Percentiles rank a stretch among this genome's conserved stretches.
phyloP scores from a whole-genome alignment of 2,888 invertebrate species.

The Drosophila mercatorum region DNA sequence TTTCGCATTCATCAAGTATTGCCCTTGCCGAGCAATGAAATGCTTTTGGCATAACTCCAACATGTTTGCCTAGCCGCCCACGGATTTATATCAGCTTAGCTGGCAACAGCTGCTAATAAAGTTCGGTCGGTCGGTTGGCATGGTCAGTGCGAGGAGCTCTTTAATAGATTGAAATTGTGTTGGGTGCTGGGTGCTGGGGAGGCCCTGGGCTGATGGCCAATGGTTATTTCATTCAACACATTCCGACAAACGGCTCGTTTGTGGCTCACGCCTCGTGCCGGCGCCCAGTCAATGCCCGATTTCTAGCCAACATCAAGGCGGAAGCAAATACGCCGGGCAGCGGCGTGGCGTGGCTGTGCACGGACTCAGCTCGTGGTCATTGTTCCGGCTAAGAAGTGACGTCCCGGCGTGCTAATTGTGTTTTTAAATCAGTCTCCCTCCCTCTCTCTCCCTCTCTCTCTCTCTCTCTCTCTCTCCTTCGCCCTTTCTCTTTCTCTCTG shows the following conservation, averaged over 20 bases:
- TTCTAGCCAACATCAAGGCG: slow-evolving; percentile 12
- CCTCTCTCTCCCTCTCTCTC: neutral
- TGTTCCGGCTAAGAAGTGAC: slow-evolving; percentile 61
- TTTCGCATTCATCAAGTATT: slow-evolving; percentile 30
- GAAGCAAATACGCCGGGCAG: slow-evolving; percentile 9
- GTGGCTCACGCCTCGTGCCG: slow-evolving; percentile 36
- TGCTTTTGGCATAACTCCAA: slow-evolving; percentile 49
- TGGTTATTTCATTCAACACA: slow-evolving; percentile 26
- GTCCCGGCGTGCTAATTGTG: slow-evolving; percentile 25
- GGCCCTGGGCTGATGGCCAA: slow-evolving; percentile 15
- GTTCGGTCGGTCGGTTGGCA: slow-evolving; percentile 52
- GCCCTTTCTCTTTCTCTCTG: neutral
- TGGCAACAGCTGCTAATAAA: slow-evolving; percentile 69
- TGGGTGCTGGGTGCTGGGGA: neutral
- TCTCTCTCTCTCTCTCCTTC: neutral
- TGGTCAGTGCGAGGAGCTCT: slow-evolving; percentile 59
- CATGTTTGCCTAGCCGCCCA: slow-evolving; percentile 40
- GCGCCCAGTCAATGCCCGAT: slow-evolving; percentile 22
- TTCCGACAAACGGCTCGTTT: slow-evolving; percentile 6
- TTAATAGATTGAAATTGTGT: slow-evolving; percentile 27
- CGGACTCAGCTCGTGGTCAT: slow-evolving; percentile 58
- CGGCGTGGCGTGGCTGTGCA: slow-evolving; percentile 43
- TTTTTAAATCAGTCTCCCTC: neutral
- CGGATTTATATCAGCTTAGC: slow-evolving; percentile 42
- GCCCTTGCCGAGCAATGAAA: slow-evolving; percentile 37